Conservation (phyloP, 2,797 vertebrate species). For the Passerculus sandwichensis region DNA sequence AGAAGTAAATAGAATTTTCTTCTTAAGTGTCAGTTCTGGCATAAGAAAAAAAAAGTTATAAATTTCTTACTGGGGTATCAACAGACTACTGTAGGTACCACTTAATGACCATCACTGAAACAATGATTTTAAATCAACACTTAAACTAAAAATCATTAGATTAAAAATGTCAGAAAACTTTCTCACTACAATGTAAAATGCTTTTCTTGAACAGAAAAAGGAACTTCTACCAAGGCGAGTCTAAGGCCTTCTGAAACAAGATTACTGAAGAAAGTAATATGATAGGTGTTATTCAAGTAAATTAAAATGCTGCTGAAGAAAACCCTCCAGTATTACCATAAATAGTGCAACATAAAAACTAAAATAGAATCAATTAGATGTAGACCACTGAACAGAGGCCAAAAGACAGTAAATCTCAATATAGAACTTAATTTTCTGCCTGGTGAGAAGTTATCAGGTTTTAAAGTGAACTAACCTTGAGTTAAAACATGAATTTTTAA, state of each 20-base stretch:
- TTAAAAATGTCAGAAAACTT: not conserved
- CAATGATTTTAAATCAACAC: not conserved
- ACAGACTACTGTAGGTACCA: not conserved
- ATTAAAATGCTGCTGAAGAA: not conserved
- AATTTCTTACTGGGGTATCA: not conserved
- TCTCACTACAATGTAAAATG: accelerated
- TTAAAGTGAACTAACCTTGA: not conserved
- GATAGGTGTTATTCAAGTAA: not conserved
- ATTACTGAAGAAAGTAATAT: not conserved
- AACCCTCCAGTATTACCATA: not conserved
- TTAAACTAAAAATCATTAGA: not conserved
- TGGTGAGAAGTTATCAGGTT: not conserved
- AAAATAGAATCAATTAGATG: not conserved
- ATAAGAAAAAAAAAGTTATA: not conserved
- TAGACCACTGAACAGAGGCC: not conserved
- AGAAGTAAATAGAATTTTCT: not conserved
- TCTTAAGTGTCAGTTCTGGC: not conserved
- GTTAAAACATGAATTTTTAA: not conserved
- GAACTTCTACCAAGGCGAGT: not conserved
- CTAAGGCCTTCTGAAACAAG: not conserved
- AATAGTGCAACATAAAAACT: not conserved
- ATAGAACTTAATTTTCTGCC: not conserved
- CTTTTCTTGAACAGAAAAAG: not conserved
- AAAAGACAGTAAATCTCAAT: not conserved
- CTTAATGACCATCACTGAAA: not conserved